phyloP scores from a whole-genome alignment of 2,113 vertebrate species.

The Pleuronectes platessa region DNA sequence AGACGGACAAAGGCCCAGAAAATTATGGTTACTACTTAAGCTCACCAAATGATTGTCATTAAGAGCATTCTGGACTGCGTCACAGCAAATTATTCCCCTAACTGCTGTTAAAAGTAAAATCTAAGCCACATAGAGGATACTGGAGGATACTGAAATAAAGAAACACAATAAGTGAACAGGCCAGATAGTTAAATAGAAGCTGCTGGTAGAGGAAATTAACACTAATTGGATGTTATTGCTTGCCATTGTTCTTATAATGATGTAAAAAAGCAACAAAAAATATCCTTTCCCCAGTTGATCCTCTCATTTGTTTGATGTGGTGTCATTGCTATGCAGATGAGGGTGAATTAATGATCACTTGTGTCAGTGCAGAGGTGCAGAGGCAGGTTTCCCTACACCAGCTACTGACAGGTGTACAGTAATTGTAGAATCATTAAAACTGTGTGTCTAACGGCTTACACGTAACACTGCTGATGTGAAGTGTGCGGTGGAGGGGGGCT shows the following conservation, averaged over 20 bases:
- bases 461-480: conserved; percentile 52
- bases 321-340: conserved; percentile 27
- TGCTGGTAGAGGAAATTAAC: conserved; percentile 35
- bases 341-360: conserved; percentile 57
- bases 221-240: conserved; percentile 24
- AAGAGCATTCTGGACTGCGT: background rate
- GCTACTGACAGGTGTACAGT: conserved; percentile 42
- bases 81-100: background rate
- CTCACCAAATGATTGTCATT: background rate
- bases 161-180: background rate
- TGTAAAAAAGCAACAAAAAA: conserved; percentile 22
- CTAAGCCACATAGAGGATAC: conserved; percentile 23
- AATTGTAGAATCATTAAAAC: conserved; percentile 51
- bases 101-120: conserved; percentile 25
- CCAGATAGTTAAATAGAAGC: background rate
- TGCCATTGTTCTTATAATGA: conserved; percentile 25
- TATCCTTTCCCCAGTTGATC: conserved; percentile 23
- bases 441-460: conserved; percentile 56
- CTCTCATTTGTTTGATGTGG: conserved; percentile 41
- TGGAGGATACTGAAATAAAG: conserved; percentile 12
- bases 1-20: conserved; percentile 39
- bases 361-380: conserved; percentile 23
- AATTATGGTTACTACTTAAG: conserved; percentile 29
- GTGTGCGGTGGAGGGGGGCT: conserved; percentile 27
- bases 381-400: conserved; percentile 11